These are phyloP conservation scores for Heterotilapia buettikoferi DNA, from an alignment of 2,113 vertebrate species.

Conservation along the genomic window DNA sequence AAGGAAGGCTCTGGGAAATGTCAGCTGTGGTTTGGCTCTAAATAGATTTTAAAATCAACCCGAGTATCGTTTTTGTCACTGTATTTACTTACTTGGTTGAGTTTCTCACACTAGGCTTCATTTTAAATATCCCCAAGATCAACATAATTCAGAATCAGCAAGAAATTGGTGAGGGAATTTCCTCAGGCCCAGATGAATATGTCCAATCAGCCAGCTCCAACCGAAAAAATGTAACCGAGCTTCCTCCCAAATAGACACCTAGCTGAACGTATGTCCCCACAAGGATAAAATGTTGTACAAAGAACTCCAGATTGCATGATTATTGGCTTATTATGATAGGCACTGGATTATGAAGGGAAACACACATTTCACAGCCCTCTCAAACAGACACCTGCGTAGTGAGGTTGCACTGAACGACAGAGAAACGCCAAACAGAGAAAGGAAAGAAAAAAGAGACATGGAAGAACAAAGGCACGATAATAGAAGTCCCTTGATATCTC, in stretches of 20 bases:
- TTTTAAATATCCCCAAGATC: background rate
- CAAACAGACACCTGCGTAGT: background rate
- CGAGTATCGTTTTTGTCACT: background rate
- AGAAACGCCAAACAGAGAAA: background rate
- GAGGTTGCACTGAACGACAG: background rate
- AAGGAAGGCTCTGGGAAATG: background rate
- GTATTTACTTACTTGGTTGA: background rate
- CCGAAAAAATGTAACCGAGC: background rate
- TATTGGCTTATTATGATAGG: background rate
- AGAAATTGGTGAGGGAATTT: background rate
- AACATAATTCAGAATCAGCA: background rate
- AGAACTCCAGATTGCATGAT: background rate
- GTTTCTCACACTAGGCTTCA: background rate
- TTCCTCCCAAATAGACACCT: background rate
- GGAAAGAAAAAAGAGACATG: background rate
- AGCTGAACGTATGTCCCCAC: background rate
- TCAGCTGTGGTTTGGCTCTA: background rate
- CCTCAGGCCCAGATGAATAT: background rate
- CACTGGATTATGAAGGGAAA: background rate
- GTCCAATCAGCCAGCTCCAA: background rate
- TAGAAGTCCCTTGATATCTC: conserved; percentile 34
- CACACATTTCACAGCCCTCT: background rate
- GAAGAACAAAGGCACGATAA: conserved; percentile 13
- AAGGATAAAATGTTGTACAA: background rate
- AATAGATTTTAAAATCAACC: background rate